phyloP scores from a whole-genome alignment of 2,888 invertebrate species.

The Urechis unicinctus region DNA sequence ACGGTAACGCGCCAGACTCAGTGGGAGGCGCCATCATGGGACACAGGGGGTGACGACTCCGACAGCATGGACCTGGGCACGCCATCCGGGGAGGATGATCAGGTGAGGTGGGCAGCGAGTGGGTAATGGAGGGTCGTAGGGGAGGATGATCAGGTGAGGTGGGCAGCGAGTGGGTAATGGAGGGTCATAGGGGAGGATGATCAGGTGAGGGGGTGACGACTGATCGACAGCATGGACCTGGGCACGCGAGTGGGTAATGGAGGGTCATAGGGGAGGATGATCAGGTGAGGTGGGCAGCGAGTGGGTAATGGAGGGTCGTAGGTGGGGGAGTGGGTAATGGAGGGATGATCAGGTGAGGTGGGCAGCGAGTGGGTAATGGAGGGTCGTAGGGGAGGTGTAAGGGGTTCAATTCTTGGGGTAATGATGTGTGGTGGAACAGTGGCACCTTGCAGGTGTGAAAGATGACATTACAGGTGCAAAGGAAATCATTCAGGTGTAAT shows the following conservation, averaged over 20 bases:
- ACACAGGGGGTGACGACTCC: conserved; percentile 31
- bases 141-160: conserved; percentile 22
- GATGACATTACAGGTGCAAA: too few relatives aligned
- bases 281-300: conserved; percentile 23
- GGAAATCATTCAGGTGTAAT: too few relatives aligned
- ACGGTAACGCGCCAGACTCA: conserved; percentile 50
- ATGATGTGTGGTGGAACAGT: too few relatives aligned
- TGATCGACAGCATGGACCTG: conserved; percentile 41
- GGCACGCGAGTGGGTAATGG: conserved; percentile 20
- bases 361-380: neutral
- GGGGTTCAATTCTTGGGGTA: too few relatives aligned
- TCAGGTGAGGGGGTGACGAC: conserved; percentile 28
- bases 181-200: neutral
- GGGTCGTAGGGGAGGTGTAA: neutral
- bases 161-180: neutral
- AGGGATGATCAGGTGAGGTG: conserved; percentile 25
- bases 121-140: neutral
- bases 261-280: neutral
- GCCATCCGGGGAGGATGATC: conserved; percentile 39
- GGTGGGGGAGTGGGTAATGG: too few relatives aligned
- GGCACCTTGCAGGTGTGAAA: too few relatives aligned
- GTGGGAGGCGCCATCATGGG: conserved; percentile 51
- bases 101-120: conserved; percentile 20
- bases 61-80: conserved; percentile 43
- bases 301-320: neutral